Percentiles rank a stretch among this genome's conserved stretches.
These are phyloP conservation scores for Propithecus perrieri DNA, from an alignment of 2,797 vertebrate species.

Conservation along the genomic window DNA sequence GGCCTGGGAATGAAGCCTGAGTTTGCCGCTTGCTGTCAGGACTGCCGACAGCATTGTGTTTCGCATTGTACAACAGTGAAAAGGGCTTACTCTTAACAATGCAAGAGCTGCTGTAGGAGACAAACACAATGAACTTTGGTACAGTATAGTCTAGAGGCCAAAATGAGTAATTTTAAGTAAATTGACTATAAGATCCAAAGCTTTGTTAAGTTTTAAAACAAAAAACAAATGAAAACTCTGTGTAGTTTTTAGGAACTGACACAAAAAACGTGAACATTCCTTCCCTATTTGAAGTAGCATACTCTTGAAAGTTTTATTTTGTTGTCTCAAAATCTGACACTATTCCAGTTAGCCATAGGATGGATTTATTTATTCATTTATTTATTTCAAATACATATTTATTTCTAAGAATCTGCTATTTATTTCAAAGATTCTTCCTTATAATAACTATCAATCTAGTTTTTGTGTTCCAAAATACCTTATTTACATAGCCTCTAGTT, in stretches of 20 bases:
- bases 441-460: not conserved
- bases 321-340: slow-evolving; percentile 36
- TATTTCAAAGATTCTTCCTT: slow-evolving; percentile 30
- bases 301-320: slow-evolving; percentile 17
- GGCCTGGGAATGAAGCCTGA: slow-evolving; percentile 79
- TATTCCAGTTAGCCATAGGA: not conserved
- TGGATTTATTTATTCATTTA: slow-evolving; percentile 43
- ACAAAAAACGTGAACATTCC: slow-evolving; percentile 26
- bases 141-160: slow-evolving; percentile 75
- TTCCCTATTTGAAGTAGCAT: not conserved
- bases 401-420: not conserved
- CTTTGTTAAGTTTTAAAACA: slow-evolving; percentile 67
- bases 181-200: slow-evolving; percentile 72
- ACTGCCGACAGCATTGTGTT: slow-evolving; percentile 78
- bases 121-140: slow-evolving; percentile 76
- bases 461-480: not conserved
- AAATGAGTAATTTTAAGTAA: slow-evolving; percentile 75
- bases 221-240: slow-evolving; percentile 45
- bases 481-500: not conserved
- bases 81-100: slow-evolving; percentile 74
- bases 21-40: slow-evolving; percentile 76
- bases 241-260: slow-evolving; percentile 43
- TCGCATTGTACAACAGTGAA: slow-evolving; percentile 74
- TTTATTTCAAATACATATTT: slow-evolving; percentile 24
- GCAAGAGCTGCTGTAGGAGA: slow-evolving; percentile 64